Conservation (phyloP, 2,113 vertebrate species). For the Sphyrna mokarran region DNA sequence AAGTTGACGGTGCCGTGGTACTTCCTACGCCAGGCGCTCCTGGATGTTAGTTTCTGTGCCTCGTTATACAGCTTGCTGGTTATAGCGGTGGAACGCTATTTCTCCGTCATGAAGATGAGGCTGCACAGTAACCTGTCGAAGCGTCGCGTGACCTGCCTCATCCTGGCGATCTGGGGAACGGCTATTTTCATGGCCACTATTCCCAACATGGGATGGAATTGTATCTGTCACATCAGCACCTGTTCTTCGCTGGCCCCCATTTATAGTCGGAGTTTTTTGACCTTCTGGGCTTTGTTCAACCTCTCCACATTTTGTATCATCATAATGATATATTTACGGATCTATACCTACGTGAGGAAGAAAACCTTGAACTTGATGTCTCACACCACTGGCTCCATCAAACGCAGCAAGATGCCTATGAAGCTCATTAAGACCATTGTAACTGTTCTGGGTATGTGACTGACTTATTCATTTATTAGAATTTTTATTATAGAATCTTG, state of each 20-base stretch:
- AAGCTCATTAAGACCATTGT: slow-evolving; percentile 98
- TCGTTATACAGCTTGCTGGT: slow-evolving; percentile 85
- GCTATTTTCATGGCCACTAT: slow-evolving; percentile 90
- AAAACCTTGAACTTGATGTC: slow-evolving; percentile 73
- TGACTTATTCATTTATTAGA: not conserved
- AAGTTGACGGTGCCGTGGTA: slow-evolving; percentile 74
- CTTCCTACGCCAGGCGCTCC: slow-evolving; percentile 86
- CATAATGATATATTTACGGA: slow-evolving; percentile 82
- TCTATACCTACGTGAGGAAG: slow-evolving; percentile 85
- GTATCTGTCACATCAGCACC: slow-evolving; percentile 73
- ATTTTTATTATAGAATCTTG: not conserved
- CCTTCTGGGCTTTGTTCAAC: slow-evolving; percentile 89
- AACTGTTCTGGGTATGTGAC: slow-evolving; percentile 83
- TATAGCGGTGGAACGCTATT: slow-evolving; percentile 88
- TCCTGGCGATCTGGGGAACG: slow-evolving; percentile 78
- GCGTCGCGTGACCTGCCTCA: slow-evolving; percentile 83
- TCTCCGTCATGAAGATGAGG: slow-evolving; percentile 84
- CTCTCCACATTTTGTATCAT: slow-evolving; percentile 82
- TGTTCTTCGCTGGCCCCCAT: slow-evolving; percentile 87
- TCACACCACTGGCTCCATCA: slow-evolving; percentile 78
- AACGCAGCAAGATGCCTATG: slow-evolving; percentile 79
- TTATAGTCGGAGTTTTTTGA: slow-evolving; percentile 89
- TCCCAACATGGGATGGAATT: slow-evolving; percentile 93
- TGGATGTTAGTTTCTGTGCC: slow-evolving; percentile 85
- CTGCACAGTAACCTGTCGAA: slow-evolving; percentile 90